Percentiles rank a stretch among this genome's conserved stretches.
Conservation (phyloP, 2,888 invertebrate genomes). For the Dynastes hyllus region DNA sequence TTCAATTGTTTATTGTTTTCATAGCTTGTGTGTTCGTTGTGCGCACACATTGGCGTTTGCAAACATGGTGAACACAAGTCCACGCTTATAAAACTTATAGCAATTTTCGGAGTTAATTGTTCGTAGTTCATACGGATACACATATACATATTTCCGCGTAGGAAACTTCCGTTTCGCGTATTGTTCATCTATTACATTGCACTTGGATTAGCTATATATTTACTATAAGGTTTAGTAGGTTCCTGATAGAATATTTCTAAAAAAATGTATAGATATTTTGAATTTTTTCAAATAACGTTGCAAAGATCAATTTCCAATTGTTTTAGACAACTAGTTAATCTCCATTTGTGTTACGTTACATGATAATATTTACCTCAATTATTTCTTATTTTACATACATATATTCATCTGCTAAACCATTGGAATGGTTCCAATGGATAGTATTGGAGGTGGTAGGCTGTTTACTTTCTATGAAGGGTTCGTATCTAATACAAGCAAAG, state of each 20-base stretch:
- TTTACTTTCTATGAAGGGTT: neutral
- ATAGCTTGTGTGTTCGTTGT: slow-evolving; percentile 15
- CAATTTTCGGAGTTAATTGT: slow-evolving; percentile 15
- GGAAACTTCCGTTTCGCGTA: neutral
- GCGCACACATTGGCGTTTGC: neutral
- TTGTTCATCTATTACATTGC: slow-evolving; percentile 8
- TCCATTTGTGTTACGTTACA: too few relatives aligned
- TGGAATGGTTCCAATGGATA: too few relatives aligned
- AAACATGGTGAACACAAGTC: slow-evolving; percentile 4
- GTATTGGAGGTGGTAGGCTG: too few relatives aligned
- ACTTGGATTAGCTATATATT: too few relatives aligned
- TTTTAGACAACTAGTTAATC: too few relatives aligned
- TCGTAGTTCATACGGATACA: slow-evolving; percentile 14
- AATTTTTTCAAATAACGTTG: too few relatives aligned
- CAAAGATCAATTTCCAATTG: too few relatives aligned
- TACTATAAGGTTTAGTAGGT: too few relatives aligned
- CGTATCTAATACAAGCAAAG: slow-evolving; percentile 1
- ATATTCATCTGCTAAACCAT: neutral
- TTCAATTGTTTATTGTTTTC: slow-evolving; percentile 14
- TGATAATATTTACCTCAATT: too few relatives aligned
- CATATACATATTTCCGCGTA: neutral
- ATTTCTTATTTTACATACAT: neutral
- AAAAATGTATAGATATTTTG: too few relatives aligned
- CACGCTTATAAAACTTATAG: slow-evolving; percentile 3
- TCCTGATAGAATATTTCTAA: too few relatives aligned